A percentile compares a stretch with the other conserved stretches of the same genome.
Conservation (phyloP, 2,888 invertebrate genomes). For the Scelioninae gen. 1 region DNA sequence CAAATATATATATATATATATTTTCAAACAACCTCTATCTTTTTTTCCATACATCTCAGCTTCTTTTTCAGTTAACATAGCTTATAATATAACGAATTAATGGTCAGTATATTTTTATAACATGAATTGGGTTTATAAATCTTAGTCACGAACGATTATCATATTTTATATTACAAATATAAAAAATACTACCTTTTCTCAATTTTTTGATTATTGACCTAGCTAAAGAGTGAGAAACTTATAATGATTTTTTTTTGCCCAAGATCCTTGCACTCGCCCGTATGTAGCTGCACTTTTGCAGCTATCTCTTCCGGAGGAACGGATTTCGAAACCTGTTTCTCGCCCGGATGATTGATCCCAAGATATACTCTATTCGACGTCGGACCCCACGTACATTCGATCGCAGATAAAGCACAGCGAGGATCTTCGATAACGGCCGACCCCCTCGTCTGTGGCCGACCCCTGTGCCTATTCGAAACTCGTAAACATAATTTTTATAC, state of each 20-base stretch:
- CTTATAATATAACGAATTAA: too few relatives aligned
- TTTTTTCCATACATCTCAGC: too few relatives aligned
- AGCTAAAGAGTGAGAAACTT: too few relatives aligned
- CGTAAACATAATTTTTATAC: slow-evolving; percentile 84
- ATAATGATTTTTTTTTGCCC: slow-evolving; percentile 2
- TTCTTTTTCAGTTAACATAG: too few relatives aligned
- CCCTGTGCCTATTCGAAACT: slow-evolving; percentile 79
- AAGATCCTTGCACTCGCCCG: slow-evolving; percentile 4
- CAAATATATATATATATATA: too few relatives aligned
- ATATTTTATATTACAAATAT: too few relatives aligned
- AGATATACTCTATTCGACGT: slow-evolving; percentile 43
- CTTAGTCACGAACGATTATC: too few relatives aligned
- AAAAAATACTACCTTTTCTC: too few relatives aligned
- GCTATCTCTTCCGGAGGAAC: slow-evolving; percentile 22
- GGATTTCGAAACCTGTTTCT: slow-evolving; percentile 44
- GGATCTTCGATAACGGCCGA: slow-evolving; percentile 35
- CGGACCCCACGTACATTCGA: slow-evolving; percentile 40
- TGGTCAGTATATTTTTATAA: too few relatives aligned
- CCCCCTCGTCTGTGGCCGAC: slow-evolving; percentile 35
- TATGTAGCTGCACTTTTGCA: slow-evolving; percentile 8
- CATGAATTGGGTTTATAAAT: too few relatives aligned
- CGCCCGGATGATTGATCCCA: slow-evolving; percentile 37
- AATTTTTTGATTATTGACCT: too few relatives aligned
- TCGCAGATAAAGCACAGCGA: slow-evolving; percentile 33
- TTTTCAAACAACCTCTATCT: too few relatives aligned